Base-by-base conservation (phyloP, 2,888 invertebrate species). In the Archaeoteleia sp. region DNA sequence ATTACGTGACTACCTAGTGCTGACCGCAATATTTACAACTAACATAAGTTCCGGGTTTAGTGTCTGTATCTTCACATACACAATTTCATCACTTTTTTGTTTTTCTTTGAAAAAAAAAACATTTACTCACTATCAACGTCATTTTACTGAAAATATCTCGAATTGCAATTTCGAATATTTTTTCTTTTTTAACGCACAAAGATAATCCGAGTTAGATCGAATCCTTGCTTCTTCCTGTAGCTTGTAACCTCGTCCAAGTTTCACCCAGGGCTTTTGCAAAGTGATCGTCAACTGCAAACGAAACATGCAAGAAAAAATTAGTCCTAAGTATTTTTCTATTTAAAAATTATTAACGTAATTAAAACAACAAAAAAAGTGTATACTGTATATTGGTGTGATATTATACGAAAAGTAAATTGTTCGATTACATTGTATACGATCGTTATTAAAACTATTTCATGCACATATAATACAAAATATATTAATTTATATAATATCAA, bases 211-310 rank as follows among this genome's bases (percentile, higher is more conserved):
- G 78, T 80, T 84, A 83, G 70, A 82, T 79, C 23, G 83, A 82
- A 37, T 84, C 82, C 72, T 85, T 84, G 72, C 75, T 79, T 61
- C 78, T 74, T 63, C 77, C 79, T 55, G 75, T 82, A 39, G 80
- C 83, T 70, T 85, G 81, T 71, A 86, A 75, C 76, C 82, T 83
- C 62, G 83, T 82, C 85, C 86, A 86, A 10, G 85, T 85, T 45
- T 86, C 85, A 1, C 86, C 86, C 20, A 85, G 76, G 5, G 85
- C 84, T 70, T 85, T 84, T 5, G 84, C 84, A 46, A 85, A 85
- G 45, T 85, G 85, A 55, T 84, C 85, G 71, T 85, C 85, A 37
- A 85, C 84, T 85, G 75, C 1, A 70, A 74, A 45, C n/a, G n/a
- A n/a, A n/a, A n/a, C n/a, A n/a, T n/a, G n/a, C n/a, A n/a, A n/a